A percentile compares a stretch with the other conserved stretches of the same genome.
phyloP scores from a whole-genome alignment of 2,113 vertebrate genomes.

The Xyliphius kryptos region DNA sequence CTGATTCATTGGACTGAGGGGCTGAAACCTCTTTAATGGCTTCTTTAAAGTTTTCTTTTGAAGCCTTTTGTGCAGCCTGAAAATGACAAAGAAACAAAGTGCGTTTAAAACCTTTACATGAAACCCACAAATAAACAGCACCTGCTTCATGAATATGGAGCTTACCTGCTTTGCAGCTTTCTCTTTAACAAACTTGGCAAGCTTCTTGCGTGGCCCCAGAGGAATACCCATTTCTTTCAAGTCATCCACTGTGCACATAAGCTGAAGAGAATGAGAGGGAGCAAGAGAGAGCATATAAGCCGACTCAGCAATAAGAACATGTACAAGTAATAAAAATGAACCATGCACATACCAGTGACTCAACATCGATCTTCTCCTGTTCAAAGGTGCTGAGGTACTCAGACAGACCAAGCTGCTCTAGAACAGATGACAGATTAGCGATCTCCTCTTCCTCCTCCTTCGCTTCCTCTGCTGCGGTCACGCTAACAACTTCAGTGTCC shows the following conservation, averaged over 20 bases:
- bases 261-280: no score
- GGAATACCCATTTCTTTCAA: constrained; percentile 98
- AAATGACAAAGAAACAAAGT: no score
- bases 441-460: constrained; percentile 72
- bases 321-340: no score
- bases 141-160: no score
- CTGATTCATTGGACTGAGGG: constrained; percentile 47
- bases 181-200: constrained; percentile 88
- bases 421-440: constrained; percentile 69
- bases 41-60: constrained; percentile 58
- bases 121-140: no score
- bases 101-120: no score
- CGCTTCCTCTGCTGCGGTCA: constrained; percentile 67
- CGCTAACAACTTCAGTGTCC: constrained; percentile 38
- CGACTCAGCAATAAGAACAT: no score
- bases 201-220: constrained; percentile 93
- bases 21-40: constrained; percentile 49
- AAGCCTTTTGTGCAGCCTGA: constrained; percentile 66
- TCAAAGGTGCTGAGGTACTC: constrained; percentile 85
- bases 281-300: no score
- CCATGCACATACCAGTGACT: constrained; percentile 93
- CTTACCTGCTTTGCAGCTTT: constrained; percentile 75
- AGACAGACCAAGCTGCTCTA: constrained; percentile 78
- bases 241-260: constrained; percentile 94
- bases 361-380: constrained; percentile 86